Evolutionary conservation across 2,797 vertebrate genomes (phyloP), one percentile per base, ranked within the genome.

Genomic region (Kryptopterus vitreolus): DNA sequence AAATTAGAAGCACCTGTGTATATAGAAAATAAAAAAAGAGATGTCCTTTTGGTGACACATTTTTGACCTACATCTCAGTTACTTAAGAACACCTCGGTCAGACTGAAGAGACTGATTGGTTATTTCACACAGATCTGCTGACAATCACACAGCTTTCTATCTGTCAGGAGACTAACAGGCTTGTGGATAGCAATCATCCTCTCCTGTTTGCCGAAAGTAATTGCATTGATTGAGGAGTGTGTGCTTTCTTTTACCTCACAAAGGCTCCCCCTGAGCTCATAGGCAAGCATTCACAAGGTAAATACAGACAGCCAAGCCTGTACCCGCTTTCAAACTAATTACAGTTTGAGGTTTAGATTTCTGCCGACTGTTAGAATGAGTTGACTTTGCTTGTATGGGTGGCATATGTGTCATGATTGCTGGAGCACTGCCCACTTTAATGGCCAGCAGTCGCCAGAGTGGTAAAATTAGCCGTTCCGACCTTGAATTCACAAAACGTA

Each of bases 261-360:
- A 43, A 38, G 20, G 26, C 31, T 24, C 20, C 58, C 15, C 53
- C 38, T 48, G 55, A 65, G 73, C 72, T 53, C n/a, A 69, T 16
- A 76, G 77, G 74, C 50, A 48, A 78, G 65, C 18, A 31, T 52
- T 71, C 20, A 76, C 48, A 77, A 59, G 15, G 66, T 65, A 38
- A 22, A 69, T 53, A 38, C 62, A 58, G 18, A 46, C 52, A 79
- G 76, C 72, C 76, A 48, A 76, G 66, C 76, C 46, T 72, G 26
- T 52, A 79, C 70, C 52, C 57, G 71, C 62, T 76, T 78, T 81
- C 79, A 78, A n/a, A 53, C 55, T 62, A 73, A 81, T 83, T 82
- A 79, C 59, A 55, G 63, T 77, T 55, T 77, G 22, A 78, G 26
- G 35, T 81, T 81, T 59, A n/a, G n/a, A 58, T 48, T 77, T 82